Base-by-base conservation (phyloP, 2,113 vertebrate species). In the Nipponia nippon region DNA sequence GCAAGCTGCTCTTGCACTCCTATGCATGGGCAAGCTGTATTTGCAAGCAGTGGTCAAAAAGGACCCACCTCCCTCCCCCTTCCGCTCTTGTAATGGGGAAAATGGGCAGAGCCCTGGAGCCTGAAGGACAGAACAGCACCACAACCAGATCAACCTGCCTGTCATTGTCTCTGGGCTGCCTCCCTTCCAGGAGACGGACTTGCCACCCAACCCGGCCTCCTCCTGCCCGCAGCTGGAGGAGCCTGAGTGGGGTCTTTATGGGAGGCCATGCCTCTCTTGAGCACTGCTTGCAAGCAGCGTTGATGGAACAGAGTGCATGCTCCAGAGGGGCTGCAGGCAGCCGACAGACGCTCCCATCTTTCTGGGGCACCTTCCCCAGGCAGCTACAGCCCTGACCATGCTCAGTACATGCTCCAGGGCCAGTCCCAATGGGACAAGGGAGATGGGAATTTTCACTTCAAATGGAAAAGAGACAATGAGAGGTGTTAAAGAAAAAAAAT, bases 201-300 rank as follows among this genome's bases (percentile, higher is more conserved):
- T 72, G 62, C 23, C 59, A 61, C 66, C 62, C 75, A 93, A 10
- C 25, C 59, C 23, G 11, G 32, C 6, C 88, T 87, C 71, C 70
- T 94, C 61, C 80, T 59, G 72, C 61, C 38, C 32, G 29, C 34
- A 83, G 90, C 76, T 0, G 1, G 70, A 92, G 90, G 78, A 89
- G 75, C 79, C 69, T 8, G 2, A 53, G 73, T 17, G 36, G 50
- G 50, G 30, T 58, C 15, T 89, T 69, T 7, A 15, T 1, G 2
- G 61, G 40, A 89, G 89, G 69, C 63, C 53, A 59, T 78, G 87
- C 46, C 85, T 67, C 83, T 78, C 87, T 93, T 91, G 96, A 92
- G 88, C 96, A 97, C 97, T 91, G 87, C 97, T 98, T 97, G 97
- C 98, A 98, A 94, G 97, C 92, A 46, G 90, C 22, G 18, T 30